Conservation (phyloP, 2,888 invertebrate genomes). For the Melanophora roralis region DNA sequence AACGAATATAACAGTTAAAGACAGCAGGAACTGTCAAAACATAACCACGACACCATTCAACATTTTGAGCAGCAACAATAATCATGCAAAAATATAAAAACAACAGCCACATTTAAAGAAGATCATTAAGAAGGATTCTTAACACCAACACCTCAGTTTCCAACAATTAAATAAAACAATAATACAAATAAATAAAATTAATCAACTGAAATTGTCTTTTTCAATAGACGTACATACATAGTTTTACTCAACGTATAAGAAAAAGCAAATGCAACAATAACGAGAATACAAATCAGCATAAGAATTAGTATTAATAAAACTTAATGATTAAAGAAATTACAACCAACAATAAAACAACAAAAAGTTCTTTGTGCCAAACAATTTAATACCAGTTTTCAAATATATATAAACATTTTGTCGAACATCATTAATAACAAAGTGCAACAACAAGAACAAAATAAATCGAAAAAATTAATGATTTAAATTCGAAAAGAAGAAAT, state of each 20-base stretch:
- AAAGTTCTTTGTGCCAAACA: conserved; percentile 31
- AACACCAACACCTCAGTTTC: conserved; percentile 22
- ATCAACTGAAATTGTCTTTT: conserved; percentile 56
- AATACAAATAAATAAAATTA: conserved; percentile 61
- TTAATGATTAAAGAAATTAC: conserved; percentile 51
- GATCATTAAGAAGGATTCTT: conserved; percentile 40
- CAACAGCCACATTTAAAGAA: not conserved
- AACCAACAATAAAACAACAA: conserved; percentile 42
- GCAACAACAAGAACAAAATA: conserved; percentile 65
- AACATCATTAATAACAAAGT: conserved; percentile 75
- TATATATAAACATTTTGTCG: conserved; percentile 68
- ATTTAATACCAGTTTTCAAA: conserved; percentile 14
- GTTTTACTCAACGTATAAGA: no score
- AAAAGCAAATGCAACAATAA: conserved; percentile 44
- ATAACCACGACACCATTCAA: conserved; percentile 76
- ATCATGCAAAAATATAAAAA: conserved; percentile 66
- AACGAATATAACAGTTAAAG: conserved; percentile 42
- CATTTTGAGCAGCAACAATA: conserved; percentile 71
- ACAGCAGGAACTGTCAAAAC: conserved; percentile 73
- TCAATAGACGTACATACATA: no score
- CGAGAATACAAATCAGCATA: conserved; percentile 32
- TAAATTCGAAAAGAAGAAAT: conserved; percentile 31
- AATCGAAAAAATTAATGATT: conserved; percentile 68
- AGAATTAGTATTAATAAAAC: conserved; percentile 40
- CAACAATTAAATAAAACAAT: conserved; percentile 57